Percentiles rank a stretch among this genome's conserved stretches.
Conservation (phyloP, 1,140 invertebrate species). For the Trichomalopsis sarcophagae region DNA sequence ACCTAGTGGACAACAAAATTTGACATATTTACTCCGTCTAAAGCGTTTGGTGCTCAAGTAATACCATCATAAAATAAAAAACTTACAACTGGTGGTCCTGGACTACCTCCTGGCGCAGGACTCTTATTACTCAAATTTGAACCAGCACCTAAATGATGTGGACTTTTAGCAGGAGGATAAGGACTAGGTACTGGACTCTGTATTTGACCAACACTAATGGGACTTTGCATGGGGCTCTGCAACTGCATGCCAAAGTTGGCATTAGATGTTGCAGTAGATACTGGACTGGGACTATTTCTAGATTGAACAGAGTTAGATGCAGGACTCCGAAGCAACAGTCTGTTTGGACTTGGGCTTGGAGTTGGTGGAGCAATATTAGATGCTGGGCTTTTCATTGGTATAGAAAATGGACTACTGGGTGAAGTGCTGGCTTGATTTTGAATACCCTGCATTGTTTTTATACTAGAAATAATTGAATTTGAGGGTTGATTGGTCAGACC, state of each 20-base stretch:
- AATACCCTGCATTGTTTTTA: conserved; percentile 70
- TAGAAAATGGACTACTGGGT: conserved; percentile 72
- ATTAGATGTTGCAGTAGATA: conserved; percentile 66
- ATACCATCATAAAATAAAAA: conserved; percentile 41
- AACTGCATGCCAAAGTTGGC: conserved; percentile 70
- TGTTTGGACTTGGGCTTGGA: conserved; percentile 72
- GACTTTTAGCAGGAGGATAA: conserved; percentile 73
- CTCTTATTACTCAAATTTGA: conserved; percentile 69
- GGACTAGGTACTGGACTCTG: conserved; percentile 73
- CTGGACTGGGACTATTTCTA: conserved; percentile 72
- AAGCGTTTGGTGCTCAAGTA: neutral
- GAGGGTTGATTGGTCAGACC: conserved; percentile 58
- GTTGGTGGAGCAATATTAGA: conserved; percentile 73
- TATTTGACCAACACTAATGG: conserved; percentile 72
- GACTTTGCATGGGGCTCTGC: conserved; percentile 74
- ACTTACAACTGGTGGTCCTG: conserved; percentile 71
- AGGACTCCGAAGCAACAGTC: conserved; percentile 70
- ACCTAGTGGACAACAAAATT: conserved; percentile 59
- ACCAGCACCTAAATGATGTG: conserved; percentile 66
- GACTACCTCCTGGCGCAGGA: conserved; percentile 71
- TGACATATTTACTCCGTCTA: neutral
- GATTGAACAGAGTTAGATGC: conserved; percentile 73
- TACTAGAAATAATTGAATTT: conserved; percentile 66
- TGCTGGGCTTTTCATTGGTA: conserved; percentile 72
- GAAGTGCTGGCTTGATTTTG: conserved; percentile 69